Conservation (phyloP, 2,888 invertebrate species). For the Mythimna ferrago region DNA sequence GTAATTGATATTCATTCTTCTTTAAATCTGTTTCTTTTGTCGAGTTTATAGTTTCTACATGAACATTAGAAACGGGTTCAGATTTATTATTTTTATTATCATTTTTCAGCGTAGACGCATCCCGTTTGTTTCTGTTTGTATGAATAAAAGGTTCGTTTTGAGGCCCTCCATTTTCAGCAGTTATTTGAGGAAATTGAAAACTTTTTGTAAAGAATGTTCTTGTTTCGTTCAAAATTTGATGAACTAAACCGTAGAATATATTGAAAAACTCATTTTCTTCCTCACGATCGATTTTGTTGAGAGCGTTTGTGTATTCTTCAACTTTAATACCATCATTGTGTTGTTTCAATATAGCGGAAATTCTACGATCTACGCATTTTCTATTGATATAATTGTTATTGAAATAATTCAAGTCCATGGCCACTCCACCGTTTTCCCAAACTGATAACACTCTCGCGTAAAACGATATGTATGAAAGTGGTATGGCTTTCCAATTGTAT, state of each 20-base stretch:
- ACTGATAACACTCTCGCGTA: constrained; percentile 88
- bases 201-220: constrained; percentile 73
- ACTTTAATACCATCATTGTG: constrained; percentile 81
- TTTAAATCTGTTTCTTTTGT: constrained; percentile 53
- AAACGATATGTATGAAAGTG: constrained; percentile 83
- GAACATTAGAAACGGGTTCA: constrained; percentile 28
- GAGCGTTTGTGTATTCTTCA: constrained; percentile 74
- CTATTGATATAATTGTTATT: constrained; percentile 72
- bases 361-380: constrained; percentile 69
- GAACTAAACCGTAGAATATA: constrained; percentile 72
- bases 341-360: constrained; percentile 77
- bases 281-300: constrained; percentile 75
- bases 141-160: constrained; percentile 62
- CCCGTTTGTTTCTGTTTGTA: constrained; percentile 76
- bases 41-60: constrained; percentile 53
- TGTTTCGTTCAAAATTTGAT: constrained; percentile 77
- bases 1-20: constrained; percentile 58
- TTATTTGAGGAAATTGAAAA: constrained; percentile 56
- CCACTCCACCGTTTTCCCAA: constrained; percentile 90
- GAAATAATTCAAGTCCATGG: constrained; percentile 77
- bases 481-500: constrained; percentile 86
- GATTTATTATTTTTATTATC: constrained; percentile 41
- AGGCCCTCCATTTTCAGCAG: constrained; percentile 50
- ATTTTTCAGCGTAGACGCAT: constrained; percentile 43
- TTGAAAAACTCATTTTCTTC: constrained; percentile 75